Evolutionary conservation across 2,797 vertebrate species (phyloP).

Genomic region (Chaetodon trifasciatus): DNA sequence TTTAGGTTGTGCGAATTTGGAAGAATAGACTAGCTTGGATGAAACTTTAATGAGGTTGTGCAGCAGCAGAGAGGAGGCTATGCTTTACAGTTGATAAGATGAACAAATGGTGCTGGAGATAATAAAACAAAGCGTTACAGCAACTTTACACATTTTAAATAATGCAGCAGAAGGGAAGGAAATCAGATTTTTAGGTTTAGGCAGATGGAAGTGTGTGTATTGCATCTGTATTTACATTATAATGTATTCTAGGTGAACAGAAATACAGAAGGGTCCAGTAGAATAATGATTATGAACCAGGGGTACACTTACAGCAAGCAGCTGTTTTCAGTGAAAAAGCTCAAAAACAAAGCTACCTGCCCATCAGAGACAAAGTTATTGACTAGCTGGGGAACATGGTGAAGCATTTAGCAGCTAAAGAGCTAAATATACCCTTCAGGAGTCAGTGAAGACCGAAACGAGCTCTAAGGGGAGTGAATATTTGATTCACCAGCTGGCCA

Average conservation of each 20-base stretch:
- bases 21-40: constrained; percentile 52
- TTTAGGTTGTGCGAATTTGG: constrained; percentile 44
- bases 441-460: background rate
- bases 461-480: background rate
- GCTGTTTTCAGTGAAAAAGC: background rate
- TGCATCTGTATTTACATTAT: constrained; percentile 3
- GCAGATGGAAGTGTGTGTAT: background rate
- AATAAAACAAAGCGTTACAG: constrained; percentile 38
- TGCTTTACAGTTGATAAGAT: constrained; percentile 25
- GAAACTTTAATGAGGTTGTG: constrained; percentile 67
- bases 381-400: background rate
- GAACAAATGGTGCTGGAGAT: constrained; percentile 39
- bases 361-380: background rate
- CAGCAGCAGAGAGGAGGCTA: constrained; percentile 25
- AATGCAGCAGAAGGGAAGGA: constrained; percentile 14
- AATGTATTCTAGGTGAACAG: background rate
- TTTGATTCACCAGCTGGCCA: background rate
- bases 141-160: constrained; percentile 7
- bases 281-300: background rate
- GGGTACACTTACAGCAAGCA: background rate
- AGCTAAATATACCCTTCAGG: background rate
- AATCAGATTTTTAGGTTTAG: background rate
- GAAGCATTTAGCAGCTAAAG: background rate
- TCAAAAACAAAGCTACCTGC: background rate
- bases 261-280: too few species aligned